These are phyloP conservation scores for Clanis bilineata DNA, from an alignment of 2,888 invertebrate species.

Conservation along the genomic window DNA sequence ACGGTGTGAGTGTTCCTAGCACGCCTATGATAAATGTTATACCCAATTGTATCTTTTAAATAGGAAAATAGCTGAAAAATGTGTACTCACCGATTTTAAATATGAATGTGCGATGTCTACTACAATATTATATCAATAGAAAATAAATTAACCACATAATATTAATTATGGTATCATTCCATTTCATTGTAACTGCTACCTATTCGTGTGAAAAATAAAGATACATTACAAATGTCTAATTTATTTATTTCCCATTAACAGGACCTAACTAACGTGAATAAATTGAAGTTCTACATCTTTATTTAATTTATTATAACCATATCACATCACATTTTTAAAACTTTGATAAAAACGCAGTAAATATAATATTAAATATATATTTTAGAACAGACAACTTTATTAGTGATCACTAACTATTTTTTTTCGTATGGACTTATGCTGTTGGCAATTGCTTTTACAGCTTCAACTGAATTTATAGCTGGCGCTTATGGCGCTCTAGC, in stretches of 20 bases:
- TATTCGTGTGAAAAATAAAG: constrained; percentile 19
- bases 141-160: constrained; percentile 21
- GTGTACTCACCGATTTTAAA: constrained; percentile 10
- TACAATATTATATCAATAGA: constrained; percentile 15
- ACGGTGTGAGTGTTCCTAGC: constrained; percentile 27
- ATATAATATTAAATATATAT: too few relatives aligned
- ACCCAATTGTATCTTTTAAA: neutral
- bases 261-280: too few relatives aligned
- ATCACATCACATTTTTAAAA: too few relatives aligned
- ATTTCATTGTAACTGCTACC: constrained; percentile 29
- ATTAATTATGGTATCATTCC: constrained; percentile 33
- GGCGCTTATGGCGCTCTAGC: too few relatives aligned
- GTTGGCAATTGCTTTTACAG: too few relatives aligned
- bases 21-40: neutral
- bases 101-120: constrained; percentile 12
- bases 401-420: too few relatives aligned
- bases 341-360: too few relatives aligned
- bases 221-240: constrained; percentile 11
- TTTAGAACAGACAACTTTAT: too few relatives aligned
- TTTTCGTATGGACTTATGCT: too few relatives aligned
- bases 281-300: too few relatives aligned
- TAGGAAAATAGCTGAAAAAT: constrained; percentile 11
- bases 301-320: too few relatives aligned
- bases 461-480: too few relatives aligned
- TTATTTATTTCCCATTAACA: neutral